These are phyloP conservation scores for Plebejus argus DNA, from an alignment of 2,888 invertebrate genomes.

Conservation along the genomic window DNA sequence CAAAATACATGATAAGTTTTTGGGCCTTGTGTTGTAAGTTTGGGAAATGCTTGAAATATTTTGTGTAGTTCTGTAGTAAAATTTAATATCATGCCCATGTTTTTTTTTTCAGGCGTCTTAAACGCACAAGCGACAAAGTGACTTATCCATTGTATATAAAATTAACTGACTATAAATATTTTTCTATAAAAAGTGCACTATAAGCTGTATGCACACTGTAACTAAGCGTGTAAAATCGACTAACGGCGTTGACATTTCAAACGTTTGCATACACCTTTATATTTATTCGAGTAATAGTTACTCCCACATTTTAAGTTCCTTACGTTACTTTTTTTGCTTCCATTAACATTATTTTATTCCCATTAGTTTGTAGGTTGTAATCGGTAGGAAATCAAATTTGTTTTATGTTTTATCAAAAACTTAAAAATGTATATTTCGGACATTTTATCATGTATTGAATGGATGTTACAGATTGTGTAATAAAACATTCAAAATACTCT, in stretches of 20 bases:
- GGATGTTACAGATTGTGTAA: conserved; percentile 58
- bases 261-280: conserved; percentile 18
- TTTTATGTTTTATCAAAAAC: conserved; percentile 69
- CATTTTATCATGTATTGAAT: conserved; percentile 69
- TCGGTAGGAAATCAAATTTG: conserved; percentile 67
- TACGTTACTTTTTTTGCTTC: conserved; percentile 63
- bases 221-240: not conserved
- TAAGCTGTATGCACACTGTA: conserved; percentile 18
- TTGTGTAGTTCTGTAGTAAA: not conserved
- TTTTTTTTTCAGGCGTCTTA: not conserved
- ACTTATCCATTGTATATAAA: conserved; percentile 27
- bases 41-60: not conserved
- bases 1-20: not conserved
- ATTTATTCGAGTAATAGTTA: conserved; percentile 43
- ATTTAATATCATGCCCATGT: not conserved
- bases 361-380: conserved; percentile 60
- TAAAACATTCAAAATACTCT: conserved; percentile 48
- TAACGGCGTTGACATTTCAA: not conserved
- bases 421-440: conserved; percentile 74
- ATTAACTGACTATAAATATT: not conserved
- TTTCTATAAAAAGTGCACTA: not conserved
- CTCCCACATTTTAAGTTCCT: conserved; percentile 50
- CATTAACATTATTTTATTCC: conserved; percentile 60
- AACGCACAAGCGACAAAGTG: conserved; percentile 14
- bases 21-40: not conserved